Conservation (phyloP, 2,113 vertebrate species). For the Nanger granti region DNA sequence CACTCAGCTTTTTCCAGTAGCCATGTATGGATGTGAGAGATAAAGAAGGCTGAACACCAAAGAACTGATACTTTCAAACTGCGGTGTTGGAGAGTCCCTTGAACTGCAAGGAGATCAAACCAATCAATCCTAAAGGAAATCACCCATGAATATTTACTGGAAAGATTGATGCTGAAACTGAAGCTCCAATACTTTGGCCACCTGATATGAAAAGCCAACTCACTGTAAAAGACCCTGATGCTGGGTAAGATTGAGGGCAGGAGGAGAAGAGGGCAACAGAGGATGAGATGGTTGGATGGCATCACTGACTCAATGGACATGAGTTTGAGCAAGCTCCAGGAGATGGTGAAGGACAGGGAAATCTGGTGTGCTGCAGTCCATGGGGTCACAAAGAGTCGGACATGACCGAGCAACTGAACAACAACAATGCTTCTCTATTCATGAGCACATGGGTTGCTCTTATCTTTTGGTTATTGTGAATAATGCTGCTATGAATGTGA, state of each 20-base stretch:
- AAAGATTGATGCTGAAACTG: not conserved
- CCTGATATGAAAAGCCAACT: not conserved
- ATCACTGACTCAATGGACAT: not conserved
- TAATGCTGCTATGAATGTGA: not conserved
- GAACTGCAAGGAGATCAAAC: not conserved
- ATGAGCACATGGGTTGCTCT: not conserved
- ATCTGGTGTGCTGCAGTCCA: not conserved
- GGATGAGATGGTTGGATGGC: not conserved
- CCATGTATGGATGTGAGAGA: not conserved
- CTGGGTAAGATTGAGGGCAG: not conserved
- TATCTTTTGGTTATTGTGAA: not conserved
- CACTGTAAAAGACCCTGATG: not conserved
- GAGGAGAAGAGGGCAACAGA: not conserved
- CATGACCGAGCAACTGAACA: not conserved
- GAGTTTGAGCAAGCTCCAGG: not conserved
- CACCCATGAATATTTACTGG: not conserved
- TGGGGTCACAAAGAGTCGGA: not conserved
- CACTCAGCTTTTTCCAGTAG: not conserved
- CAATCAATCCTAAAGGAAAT: not conserved
- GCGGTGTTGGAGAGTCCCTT: not conserved
- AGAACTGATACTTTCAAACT: not conserved
- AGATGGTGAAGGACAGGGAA: not conserved
- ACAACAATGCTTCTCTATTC: not conserved
- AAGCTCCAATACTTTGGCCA: not conserved
- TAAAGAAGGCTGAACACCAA: not conserved